A percentile compares a stretch with the other conserved stretches of the same genome.
Conservation (phyloP, 2,113 vertebrate genomes). For the Alethe castanea region DNA sequence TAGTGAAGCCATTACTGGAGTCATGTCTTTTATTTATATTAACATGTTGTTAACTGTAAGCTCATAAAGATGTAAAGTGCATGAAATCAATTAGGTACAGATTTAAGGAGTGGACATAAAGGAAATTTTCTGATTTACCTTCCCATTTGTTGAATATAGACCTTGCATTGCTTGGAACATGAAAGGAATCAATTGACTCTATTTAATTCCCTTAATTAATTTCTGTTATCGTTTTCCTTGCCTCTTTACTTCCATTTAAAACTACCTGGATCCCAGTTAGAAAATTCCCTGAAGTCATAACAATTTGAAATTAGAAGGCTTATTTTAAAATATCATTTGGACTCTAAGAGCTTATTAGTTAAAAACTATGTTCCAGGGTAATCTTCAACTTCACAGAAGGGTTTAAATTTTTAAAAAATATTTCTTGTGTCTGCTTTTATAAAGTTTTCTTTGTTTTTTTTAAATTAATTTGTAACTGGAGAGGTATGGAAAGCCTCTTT, state of each 20-base stretch:
- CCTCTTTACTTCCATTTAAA: neutral
- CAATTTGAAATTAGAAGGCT: neutral
- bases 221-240: neutral
- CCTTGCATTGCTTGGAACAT: neutral
- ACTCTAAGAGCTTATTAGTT: neutral
- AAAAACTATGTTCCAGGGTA: neutral
- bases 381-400: neutral
- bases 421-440: neutral
- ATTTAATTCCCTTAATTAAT: slow-evolving; percentile 28
- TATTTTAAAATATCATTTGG: neutral
- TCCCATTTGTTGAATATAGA: neutral
- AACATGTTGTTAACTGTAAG: neutral
- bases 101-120: neutral
- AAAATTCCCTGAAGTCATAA: neutral
- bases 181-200: neutral
- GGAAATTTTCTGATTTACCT: slow-evolving; percentile 1
- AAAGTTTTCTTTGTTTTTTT: neutral
- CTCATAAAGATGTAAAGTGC: slow-evolving; percentile 9
- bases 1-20: neutral
- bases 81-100: neutral
- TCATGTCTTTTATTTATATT: neutral
- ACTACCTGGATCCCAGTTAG: neutral
- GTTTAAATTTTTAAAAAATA: neutral
- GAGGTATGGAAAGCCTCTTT: neutral
- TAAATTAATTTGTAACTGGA: neutral